These are phyloP conservation scores for Catharus fuscescens DNA, from an alignment of 2,113 vertebrate species.

Conservation along the genomic window DNA sequence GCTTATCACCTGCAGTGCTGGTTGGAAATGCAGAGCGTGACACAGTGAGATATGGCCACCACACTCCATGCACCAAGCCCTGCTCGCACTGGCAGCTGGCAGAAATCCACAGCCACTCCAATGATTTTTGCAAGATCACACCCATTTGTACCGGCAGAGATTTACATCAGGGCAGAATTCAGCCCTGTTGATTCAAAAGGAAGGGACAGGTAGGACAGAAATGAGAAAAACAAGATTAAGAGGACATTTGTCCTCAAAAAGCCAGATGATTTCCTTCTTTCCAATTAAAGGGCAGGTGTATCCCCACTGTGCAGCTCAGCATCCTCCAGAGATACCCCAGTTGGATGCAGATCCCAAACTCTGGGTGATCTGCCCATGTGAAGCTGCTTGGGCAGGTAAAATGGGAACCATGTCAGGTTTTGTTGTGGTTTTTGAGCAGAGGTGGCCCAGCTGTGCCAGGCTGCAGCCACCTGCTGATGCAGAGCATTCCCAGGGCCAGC, in stretches of 20 bases:
- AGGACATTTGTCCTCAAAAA: background rate
- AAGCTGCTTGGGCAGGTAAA: background rate
- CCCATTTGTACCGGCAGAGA: background rate
- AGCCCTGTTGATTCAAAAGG: background rate
- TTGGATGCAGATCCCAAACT: background rate
- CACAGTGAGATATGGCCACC: conserved; percentile 39
- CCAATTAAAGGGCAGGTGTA: background rate
- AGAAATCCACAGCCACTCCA: conserved; percentile 28
- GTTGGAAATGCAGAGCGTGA: conserved; percentile 45
- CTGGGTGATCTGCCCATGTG: background rate
- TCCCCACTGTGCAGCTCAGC: background rate
- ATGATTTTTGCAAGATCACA: conserved; percentile 41
- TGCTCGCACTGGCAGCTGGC: background rate
- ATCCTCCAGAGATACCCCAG: background rate
- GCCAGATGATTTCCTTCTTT: background rate
- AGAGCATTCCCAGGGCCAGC: background rate
- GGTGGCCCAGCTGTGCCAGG: background rate
- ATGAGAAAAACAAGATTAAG: conserved; percentile 20
- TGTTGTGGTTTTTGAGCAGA: background rate
- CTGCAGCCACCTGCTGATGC: background rate
- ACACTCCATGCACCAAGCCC: conserved; percentile 33
- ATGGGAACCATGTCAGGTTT: background rate
- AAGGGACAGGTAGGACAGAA: background rate
- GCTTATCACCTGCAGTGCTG: conserved; percentile 57
- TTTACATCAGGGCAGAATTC: conserved; percentile 20